Evolutionary conservation across 1,140 invertebrate genomes (phyloP).

Genomic region (Apis laboriosa): DNA sequence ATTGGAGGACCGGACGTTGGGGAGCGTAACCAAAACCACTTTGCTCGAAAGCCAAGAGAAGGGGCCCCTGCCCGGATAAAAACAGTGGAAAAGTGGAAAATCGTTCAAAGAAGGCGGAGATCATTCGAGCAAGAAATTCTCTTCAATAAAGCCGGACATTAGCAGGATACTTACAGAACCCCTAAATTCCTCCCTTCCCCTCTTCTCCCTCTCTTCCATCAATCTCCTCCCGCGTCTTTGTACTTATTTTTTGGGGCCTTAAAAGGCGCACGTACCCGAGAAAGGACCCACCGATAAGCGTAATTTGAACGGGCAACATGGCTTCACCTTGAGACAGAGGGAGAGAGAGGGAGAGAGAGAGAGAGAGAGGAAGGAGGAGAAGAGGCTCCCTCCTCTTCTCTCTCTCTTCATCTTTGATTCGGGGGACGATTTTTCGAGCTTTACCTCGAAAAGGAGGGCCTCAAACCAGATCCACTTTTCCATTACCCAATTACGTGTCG

Average conservation of each 20-base stretch:
- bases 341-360: conserved; percentile 48
- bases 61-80: too few species aligned
- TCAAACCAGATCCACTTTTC: conserved; percentile 51
- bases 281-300: conserved; percentile 69
- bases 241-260: conserved; percentile 59
- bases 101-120: too few species aligned
- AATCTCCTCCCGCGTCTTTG: conserved; percentile 13
- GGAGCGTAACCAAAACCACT: too few species aligned
- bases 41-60: too few species aligned
- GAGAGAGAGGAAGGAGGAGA: conserved; percentile 23
- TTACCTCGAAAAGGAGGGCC: not conserved
- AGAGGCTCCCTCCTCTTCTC: not conserved
- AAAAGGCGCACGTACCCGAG: conserved; percentile 59
- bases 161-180: too few species aligned
- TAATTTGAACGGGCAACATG: conserved; percentile 75
- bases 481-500: not conserved
- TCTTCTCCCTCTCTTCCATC: not conserved
- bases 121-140: too few species aligned
- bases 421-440: conserved; percentile 48
- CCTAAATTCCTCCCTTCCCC: not conserved
- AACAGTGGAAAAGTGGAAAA: too few species aligned
- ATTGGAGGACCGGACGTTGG: too few species aligned
- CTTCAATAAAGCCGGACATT: too few species aligned
- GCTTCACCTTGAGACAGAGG: conserved; percentile 47
- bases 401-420: conserved; percentile 24